phyloP scores from a whole-genome alignment of 2,113 vertebrate species.

The Neoarius graeffei region DNA sequence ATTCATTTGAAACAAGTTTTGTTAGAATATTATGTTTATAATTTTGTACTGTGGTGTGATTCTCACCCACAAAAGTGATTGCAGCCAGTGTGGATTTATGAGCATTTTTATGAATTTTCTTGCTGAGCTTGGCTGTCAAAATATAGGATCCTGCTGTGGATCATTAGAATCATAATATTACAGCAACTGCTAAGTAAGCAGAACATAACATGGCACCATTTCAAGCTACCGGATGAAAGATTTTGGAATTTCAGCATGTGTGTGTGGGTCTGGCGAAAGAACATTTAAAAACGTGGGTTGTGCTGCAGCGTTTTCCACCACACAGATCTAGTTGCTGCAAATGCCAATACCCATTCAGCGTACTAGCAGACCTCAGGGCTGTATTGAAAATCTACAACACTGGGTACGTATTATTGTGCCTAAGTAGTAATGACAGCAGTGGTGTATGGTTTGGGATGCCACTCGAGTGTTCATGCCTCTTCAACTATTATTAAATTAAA shows the following conservation, averaged over 20 bases:
- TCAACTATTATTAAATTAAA: not conserved
- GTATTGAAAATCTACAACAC: not conserved
- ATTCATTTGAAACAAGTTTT: not conserved
- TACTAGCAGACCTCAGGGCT: not conserved
- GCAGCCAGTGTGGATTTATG: not conserved
- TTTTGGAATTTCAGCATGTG: not conserved
- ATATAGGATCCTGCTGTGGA: not conserved
- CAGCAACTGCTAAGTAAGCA: not conserved
- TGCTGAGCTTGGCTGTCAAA: not conserved
- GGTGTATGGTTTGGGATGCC: not conserved
- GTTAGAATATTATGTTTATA: not conserved
- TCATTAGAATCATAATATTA: not conserved
- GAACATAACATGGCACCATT: not conserved
- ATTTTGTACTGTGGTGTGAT: too few species aligned
- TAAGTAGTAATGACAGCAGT: not conserved
- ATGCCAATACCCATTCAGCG: not conserved
- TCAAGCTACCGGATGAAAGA: not conserved
- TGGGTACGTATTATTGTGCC: too few species aligned
- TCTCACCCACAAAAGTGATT: not conserved
- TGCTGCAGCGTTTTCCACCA: not conserved
- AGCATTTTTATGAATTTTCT: not conserved
- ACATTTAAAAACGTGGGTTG: not conserved
- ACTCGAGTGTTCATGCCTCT: not conserved
- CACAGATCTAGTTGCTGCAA: not conserved
- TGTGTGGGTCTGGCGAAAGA: not conserved